Conservation (phyloP, 2,113 vertebrate species). For the Microcebus lehilahytsara region DNA sequence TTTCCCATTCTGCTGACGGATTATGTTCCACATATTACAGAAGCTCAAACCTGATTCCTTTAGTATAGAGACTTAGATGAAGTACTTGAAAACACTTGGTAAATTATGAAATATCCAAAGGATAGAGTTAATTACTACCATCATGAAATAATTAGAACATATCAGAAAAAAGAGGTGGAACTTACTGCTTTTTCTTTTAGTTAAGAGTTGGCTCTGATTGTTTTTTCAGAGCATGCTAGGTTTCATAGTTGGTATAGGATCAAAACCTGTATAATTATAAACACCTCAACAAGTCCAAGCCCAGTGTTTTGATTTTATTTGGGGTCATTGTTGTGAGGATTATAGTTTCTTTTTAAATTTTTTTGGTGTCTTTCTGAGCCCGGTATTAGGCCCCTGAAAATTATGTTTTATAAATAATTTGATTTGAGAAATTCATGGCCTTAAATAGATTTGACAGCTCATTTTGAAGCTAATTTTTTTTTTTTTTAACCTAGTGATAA, state of each 20-base stretch:
- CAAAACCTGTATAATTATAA: background rate
- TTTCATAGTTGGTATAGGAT: background rate
- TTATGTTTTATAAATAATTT: background rate
- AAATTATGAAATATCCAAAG: background rate
- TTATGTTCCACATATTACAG: background rate
- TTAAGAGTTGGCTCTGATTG: background rate
- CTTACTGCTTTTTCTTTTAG: background rate
- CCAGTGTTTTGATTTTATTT: background rate
- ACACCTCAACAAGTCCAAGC: background rate
- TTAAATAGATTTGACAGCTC: background rate
- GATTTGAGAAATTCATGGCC: background rate
- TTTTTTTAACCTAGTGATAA: background rate
- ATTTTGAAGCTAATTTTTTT: background rate
- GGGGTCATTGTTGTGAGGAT: background rate
- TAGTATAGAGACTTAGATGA: background rate
- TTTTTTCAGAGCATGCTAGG: background rate
- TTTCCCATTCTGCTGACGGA: background rate
- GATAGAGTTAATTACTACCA: background rate
- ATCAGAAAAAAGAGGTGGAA: background rate
- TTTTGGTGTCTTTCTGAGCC: background rate
- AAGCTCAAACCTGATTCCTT: background rate
- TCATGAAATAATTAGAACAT: background rate
- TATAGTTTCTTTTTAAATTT: background rate
- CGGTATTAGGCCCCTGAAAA: background rate
- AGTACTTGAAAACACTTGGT: constrained; percentile 38